Conservation (phyloP, 2,888 invertebrate species). For the Caenorhabditis sp. region DNA sequence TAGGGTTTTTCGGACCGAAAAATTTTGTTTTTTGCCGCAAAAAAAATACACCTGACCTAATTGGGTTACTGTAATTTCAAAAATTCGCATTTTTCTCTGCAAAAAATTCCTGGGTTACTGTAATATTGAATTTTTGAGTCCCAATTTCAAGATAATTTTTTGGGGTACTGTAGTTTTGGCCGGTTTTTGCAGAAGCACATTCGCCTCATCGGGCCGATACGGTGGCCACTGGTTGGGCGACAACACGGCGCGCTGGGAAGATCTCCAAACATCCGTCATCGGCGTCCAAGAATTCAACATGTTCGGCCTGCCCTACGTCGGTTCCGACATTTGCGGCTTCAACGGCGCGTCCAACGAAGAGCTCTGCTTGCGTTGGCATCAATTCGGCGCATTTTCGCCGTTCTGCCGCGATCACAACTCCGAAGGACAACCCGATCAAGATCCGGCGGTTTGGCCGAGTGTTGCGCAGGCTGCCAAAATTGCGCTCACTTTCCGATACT, state of each 20-base stretch:
- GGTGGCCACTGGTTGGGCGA: constrained; percentile 85
- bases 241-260: constrained; percentile 81
- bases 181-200: constrained; percentile 58
- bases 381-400: constrained; percentile 65
- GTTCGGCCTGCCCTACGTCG: constrained; percentile 70
- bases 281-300: constrained; percentile 70
- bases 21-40: too few relatives aligned
- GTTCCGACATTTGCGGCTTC: constrained; percentile 74
- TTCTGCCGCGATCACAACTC: constrained; percentile 59
- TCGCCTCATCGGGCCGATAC: constrained; percentile 70
- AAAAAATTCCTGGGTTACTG: too few relatives aligned
- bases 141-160: too few relatives aligned
- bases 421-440: constrained; percentile 42
- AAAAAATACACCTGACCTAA: too few relatives aligned
- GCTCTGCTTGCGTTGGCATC: constrained; percentile 78
- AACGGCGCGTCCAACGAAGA: constrained; percentile 71
- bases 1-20: too few relatives aligned
- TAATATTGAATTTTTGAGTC: not conserved
- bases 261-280: constrained; percentile 74
- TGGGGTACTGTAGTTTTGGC: too few relatives aligned
- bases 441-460: constrained; percentile 59
- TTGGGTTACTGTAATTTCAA: too few relatives aligned
- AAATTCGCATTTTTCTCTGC: too few relatives aligned
- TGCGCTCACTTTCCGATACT: constrained; percentile 55
- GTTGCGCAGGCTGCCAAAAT: constrained; percentile 54